These are phyloP conservation scores for Glossophaga mutica DNA, from an alignment of 2,797 vertebrate genomes.

Conservation along the genomic window DNA sequence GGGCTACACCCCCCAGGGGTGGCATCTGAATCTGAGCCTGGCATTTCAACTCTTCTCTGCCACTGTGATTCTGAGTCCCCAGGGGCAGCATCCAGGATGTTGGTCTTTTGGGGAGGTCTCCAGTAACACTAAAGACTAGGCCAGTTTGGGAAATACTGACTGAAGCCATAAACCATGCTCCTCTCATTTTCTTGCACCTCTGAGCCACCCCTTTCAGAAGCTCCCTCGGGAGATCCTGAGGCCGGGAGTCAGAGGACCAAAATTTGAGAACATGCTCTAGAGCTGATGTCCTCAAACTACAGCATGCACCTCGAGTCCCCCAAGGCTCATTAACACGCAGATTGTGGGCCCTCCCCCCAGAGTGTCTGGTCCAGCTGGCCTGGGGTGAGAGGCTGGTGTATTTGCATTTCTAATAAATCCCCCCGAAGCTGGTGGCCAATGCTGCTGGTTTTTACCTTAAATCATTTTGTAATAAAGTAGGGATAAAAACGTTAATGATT, in stretches of 20 bases:
- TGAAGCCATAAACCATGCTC: neutral
- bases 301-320: neutral
- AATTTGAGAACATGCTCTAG: neutral
- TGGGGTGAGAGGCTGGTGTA: neutral
- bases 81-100: neutral
- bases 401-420: neutral
- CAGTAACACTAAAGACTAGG: neutral
- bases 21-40: neutral
- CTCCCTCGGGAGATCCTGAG: neutral
- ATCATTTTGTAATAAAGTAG: neutral
- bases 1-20: neutral
- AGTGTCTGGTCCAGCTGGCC: neutral
- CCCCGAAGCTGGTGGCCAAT: too few species aligned
- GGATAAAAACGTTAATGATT: neutral
- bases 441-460: neutral
- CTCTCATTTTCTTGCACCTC: neutral
- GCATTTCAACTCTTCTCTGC: neutral
- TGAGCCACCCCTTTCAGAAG: neutral
- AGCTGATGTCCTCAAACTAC: neutral
- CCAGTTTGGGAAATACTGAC: neutral
- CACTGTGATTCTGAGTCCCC: neutral
- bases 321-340: neutral
- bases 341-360: neutral
- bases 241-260: neutral
- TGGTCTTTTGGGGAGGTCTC: neutral